phyloP scores from a whole-genome alignment of 2,797 vertebrate species.

The Amblyopsis hoosieri region DNA sequence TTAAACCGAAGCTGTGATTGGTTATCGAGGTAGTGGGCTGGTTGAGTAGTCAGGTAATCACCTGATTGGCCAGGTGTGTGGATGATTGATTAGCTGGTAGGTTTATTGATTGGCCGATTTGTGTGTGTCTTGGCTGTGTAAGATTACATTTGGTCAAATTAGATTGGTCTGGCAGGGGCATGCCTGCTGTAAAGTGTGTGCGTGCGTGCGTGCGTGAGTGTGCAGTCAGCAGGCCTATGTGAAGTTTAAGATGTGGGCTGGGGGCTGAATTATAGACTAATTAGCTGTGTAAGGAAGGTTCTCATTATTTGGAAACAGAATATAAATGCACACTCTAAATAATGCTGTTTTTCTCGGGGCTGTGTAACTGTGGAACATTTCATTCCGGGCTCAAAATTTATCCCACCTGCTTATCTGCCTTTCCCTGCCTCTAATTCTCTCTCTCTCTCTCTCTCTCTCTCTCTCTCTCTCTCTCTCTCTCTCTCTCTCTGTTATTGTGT shows the following conservation, averaged over 20 bases:
- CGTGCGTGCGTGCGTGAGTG: background rate
- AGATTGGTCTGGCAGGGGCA: constrained; percentile 2
- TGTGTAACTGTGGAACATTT: constrained; percentile 10
- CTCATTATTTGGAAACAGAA: constrained; percentile 7
- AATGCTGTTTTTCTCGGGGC: background rate
- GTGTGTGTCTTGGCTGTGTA: constrained; percentile 20
- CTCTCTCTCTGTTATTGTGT: constrained; percentile 4
- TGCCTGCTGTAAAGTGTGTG: constrained; percentile 1
- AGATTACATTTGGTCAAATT: constrained; percentile 30
- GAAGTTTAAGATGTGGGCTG: constrained; percentile 13
- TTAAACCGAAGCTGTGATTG: constrained; percentile 29
- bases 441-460: background rate
- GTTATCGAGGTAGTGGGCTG: constrained; percentile 41
- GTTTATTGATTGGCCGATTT: constrained; percentile 20
- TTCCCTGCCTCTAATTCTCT: background rate
- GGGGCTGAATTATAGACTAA: constrained; percentile 12
- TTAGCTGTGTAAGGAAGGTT: constrained; percentile 12
- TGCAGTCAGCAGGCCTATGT: constrained; percentile 4
- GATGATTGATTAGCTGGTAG: constrained; percentile 42
- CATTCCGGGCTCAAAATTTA: constrained; percentile 5
- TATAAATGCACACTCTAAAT: constrained; percentile 14
- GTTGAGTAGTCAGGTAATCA: constrained; percentile 35
- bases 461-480: background rate
- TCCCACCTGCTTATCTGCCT: background rate
- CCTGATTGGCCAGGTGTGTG: constrained; percentile 22